phyloP scores from a whole-genome alignment of 1,140 invertebrate genomes.

The Formica selysi region DNA sequence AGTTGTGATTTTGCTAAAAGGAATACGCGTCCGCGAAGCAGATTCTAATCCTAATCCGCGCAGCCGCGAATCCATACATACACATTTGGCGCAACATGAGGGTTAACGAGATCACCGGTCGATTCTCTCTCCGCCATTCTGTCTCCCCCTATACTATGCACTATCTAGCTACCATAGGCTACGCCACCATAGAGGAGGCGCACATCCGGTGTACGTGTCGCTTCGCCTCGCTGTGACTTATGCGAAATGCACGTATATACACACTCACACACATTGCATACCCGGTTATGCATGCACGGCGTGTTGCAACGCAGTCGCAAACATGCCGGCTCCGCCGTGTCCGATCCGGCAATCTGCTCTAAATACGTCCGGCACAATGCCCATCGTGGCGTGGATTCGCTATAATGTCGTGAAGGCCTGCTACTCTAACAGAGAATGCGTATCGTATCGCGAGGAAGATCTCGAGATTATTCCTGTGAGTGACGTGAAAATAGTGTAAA shows the following conservation, averaged over 20 bases:
- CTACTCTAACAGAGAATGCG: background rate
- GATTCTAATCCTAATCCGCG: conserved; percentile 80
- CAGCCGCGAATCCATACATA: conserved; percentile 77
- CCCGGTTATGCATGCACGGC: conserved; percentile 66
- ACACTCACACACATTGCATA: conserved; percentile 51
- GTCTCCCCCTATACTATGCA: conserved; percentile 6
- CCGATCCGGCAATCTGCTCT: conserved; percentile 80
- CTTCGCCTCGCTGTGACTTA: conserved; percentile 62
- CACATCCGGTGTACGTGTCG: conserved; percentile 73
- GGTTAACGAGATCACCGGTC: conserved; percentile 80
- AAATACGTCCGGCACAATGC: conserved; percentile 78
- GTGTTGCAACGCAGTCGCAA: conserved; percentile 65
- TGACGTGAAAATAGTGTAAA: conserved; percentile 68
- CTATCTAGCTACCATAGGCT: conserved; percentile 21
- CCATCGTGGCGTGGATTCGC: conserved; percentile 35
- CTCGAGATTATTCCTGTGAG: conserved; percentile 46
- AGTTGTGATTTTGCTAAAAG: no score
- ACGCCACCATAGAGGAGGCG: conserved; percentile 53
- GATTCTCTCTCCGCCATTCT: conserved; percentile 72
- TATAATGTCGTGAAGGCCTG: conserved; percentile 37
- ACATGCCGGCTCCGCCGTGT: conserved; percentile 66
- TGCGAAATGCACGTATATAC: conserved; percentile 35
- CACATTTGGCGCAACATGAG: conserved; percentile 78
- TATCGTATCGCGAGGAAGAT: conserved; percentile 31
- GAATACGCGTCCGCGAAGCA: background rate